These are phyloP conservation scores for Tragulus kanchil DNA, from an alignment of 2,113 vertebrate species.

Conservation along the genomic window DNA sequence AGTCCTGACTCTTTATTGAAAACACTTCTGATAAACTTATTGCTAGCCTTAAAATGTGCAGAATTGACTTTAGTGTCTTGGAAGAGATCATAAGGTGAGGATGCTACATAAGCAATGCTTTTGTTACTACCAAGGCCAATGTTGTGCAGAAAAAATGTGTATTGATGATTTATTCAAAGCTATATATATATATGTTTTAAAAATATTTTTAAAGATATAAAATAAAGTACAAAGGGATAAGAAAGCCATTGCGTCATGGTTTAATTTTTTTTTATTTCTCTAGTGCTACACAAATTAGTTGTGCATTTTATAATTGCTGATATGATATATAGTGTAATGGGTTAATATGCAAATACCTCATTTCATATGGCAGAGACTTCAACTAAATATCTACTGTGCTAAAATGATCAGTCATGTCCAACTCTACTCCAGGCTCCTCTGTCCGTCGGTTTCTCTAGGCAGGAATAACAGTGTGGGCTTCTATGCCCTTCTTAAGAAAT, in stretches of 20 bases:
- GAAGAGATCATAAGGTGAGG: neutral
- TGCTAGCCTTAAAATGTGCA: neutral
- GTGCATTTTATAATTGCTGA: neutral
- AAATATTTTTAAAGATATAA: neutral
- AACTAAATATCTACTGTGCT: neutral
- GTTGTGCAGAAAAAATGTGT: neutral
- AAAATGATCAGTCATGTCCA: too few relatives aligned
- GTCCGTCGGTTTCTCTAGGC: too few relatives aligned
- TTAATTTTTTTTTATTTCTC: neutral
- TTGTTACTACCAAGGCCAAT: neutral
- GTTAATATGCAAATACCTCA: neutral
- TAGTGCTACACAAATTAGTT: neutral
- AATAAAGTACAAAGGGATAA: neutral
- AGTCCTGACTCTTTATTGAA: neutral
- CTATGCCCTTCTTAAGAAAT: too few relatives aligned
- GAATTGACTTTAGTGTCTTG: neutral
- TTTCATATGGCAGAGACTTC: neutral
- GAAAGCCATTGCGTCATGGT: neutral
- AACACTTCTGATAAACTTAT: neutral
- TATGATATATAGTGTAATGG: neutral
- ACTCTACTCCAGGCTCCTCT: too few relatives aligned
- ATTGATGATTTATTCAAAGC: neutral
- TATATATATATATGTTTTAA: neutral
- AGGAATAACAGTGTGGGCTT: too few relatives aligned
- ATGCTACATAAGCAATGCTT: neutral